Percentiles rank a stretch among this genome's conserved stretches.
These are phyloP conservation scores for Drosophila erecta DNA, from an alignment of 1,140 invertebrate genomes.

Conservation along the genomic window DNA sequence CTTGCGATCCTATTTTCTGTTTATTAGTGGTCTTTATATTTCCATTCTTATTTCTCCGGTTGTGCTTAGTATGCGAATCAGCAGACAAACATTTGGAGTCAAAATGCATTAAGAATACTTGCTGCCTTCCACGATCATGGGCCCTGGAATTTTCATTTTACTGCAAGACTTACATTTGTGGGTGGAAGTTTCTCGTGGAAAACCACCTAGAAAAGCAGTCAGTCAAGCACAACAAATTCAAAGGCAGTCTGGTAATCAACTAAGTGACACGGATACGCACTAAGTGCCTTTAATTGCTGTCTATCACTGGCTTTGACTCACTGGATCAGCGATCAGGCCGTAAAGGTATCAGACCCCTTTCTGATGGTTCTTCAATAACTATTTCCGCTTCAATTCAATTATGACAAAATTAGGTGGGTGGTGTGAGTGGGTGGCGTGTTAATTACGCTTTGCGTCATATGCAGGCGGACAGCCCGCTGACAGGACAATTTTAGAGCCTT, in stretches of 20 bases:
- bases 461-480: slow-evolving; percentile 36
- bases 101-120: slow-evolving; percentile 5
- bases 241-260: slow-evolving; percentile 37
- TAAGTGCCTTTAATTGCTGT: slow-evolving; percentile 55
- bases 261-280: slow-evolving; percentile 51
- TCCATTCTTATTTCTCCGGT: slow-evolving; percentile 12
- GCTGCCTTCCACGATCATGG: too few relatives aligned
- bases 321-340: slow-evolving; percentile 5
- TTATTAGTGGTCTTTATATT: slow-evolving; percentile 3
- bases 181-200: slow-evolving; percentile 2
- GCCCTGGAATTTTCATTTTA: slow-evolving; percentile 12
- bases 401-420: slow-evolving; percentile 28
- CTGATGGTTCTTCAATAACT: slow-evolving; percentile 4
- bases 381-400: slow-evolving; percentile 62
- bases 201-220: slow-evolving; percentile 42
- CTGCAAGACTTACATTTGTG: slow-evolving; percentile 6
- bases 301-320: slow-evolving; percentile 18
- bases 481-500: slow-evolving; percentile 39
- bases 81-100: too few relatives aligned
- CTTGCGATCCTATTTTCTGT: slow-evolving; percentile 12
- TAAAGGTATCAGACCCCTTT: not conserved
- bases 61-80: slow-evolving; percentile 55
- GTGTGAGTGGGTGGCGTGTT: slow-evolving; percentile 8
- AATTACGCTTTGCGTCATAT: slow-evolving; percentile 56
- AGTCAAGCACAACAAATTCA: slow-evolving; percentile 14